A percentile compares a stretch with the other conserved stretches of the same genome.
phyloP scores from a whole-genome alignment of 1,140 invertebrate species.

The Caenorhabditis inopinata region DNA sequence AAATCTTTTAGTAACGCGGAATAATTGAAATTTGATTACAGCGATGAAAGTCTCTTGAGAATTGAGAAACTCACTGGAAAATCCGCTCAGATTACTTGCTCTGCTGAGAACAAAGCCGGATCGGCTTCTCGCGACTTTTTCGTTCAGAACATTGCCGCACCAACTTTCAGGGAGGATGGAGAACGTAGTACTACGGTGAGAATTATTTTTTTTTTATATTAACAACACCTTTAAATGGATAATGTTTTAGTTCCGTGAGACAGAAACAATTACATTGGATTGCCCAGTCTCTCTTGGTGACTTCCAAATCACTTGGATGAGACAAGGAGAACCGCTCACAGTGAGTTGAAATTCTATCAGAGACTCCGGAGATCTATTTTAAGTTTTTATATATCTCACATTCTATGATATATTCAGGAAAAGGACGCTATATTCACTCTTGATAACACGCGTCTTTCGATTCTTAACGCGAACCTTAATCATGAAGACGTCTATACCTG shows the following conservation, averaged over 20 bases:
- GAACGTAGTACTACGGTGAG: constrained; percentile 33
- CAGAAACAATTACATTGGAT: constrained; percentile 55
- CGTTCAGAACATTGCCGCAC: constrained; percentile 46
- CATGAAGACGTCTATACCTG: constrained; percentile 81
- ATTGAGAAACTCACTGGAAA: neutral
- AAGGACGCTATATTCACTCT: constrained; percentile 35
- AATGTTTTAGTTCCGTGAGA: constrained; percentile 50
- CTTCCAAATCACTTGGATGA: constrained; percentile 54
- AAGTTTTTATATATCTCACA: no score
- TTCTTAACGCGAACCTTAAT: constrained; percentile 76
- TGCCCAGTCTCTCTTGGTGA: constrained; percentile 52
- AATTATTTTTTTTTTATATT: neutral
- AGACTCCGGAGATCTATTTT: no score
- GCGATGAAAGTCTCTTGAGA: constrained; percentile 33
- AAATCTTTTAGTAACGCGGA: neutral
- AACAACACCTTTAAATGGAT: neutral
- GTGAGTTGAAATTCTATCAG: no score
- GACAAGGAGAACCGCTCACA: constrained; percentile 37
- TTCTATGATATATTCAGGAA: constrained; percentile 2
- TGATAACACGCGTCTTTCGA: constrained; percentile 70
- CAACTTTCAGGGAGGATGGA: constrained; percentile 26
- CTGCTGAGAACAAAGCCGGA: constrained; percentile 55
- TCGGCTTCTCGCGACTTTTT: constrained; percentile 59
- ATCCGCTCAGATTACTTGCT: constrained; percentile 51
- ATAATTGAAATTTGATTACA: neutral